A percentile compares a stretch with the other conserved stretches of the same genome.
These are phyloP conservation scores for Salarias fasciatus DNA, from an alignment of 2,797 vertebrate genomes.

Conservation along the genomic window DNA sequence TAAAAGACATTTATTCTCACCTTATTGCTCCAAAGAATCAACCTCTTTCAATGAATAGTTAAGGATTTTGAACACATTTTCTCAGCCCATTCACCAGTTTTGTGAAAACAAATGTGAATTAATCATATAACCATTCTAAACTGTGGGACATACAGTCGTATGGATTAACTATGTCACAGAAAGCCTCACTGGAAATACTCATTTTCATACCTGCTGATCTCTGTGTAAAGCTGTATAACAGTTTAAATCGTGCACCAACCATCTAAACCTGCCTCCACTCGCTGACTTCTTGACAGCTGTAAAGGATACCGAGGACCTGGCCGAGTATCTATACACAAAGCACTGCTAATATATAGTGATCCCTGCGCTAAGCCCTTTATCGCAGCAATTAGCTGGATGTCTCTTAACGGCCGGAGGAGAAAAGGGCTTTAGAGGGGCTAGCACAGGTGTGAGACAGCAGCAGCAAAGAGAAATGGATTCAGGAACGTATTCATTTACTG, in stretches of 20 bases:
- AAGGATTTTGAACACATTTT: too few relatives aligned
- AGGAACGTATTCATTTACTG: slow-evolving; percentile 64
- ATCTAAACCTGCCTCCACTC: slow-evolving; percentile 27
- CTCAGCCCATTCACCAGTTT: too few relatives aligned
- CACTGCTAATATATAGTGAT: slow-evolving; percentile 75
- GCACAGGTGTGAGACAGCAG: slow-evolving; percentile 59
- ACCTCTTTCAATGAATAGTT: too few relatives aligned
- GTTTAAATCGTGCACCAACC: slow-evolving; percentile 27
- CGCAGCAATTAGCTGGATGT: slow-evolving; percentile 77
- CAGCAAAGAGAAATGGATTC: slow-evolving; percentile 58
- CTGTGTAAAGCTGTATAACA: neutral
- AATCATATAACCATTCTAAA: too few relatives aligned
- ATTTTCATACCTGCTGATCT: slow-evolving; percentile 12
- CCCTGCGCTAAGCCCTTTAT: slow-evolving; percentile 78
- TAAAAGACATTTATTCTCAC: too few relatives aligned
- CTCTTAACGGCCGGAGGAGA: slow-evolving; percentile 69
- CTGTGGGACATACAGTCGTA: too few relatives aligned
- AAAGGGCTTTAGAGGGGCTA: slow-evolving; percentile 61
- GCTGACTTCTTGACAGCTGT: slow-evolving; percentile 53
- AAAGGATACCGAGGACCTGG: slow-evolving; percentile 51
- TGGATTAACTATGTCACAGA: too few relatives aligned
- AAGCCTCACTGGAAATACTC: too few relatives aligned
- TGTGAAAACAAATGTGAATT: too few relatives aligned
- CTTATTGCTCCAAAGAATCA: too few relatives aligned
- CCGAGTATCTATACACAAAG: slow-evolving; percentile 71